Conservation (phyloP, 2,797 vertebrate species). For the Alectoris magna region DNA sequence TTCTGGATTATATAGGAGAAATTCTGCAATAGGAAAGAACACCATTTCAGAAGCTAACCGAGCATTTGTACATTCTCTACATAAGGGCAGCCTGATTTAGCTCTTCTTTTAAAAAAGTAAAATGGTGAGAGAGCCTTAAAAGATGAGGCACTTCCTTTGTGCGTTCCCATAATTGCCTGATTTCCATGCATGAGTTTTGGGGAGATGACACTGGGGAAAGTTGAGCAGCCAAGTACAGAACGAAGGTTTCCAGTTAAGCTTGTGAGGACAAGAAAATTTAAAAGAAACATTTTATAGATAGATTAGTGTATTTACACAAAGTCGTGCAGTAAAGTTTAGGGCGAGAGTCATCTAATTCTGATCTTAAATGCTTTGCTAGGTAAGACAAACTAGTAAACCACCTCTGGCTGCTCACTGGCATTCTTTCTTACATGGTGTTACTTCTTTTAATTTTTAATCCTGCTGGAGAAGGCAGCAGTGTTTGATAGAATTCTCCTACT, state of each 20-base stretch:
- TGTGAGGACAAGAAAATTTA: not conserved
- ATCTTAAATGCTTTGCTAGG: not conserved
- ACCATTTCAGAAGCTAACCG: slow-evolving; percentile 29
- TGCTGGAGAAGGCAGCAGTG: not conserved
- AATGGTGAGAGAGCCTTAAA: not conserved
- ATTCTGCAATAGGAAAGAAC: not conserved
- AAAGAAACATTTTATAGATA: not conserved
- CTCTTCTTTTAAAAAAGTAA: not conserved
- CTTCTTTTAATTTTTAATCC: not conserved
- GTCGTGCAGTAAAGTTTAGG: not conserved
- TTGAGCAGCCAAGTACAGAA: not conserved
- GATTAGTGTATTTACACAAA: not conserved
- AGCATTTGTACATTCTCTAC: not conserved
- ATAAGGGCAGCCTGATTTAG: not conserved
- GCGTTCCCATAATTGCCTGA: not conserved
- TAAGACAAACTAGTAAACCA: not conserved
- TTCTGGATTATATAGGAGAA: slow-evolving; percentile 23
- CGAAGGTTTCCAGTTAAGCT: not conserved
- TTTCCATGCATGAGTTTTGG: not conserved
- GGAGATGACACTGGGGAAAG: not conserved
- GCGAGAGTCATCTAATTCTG: not conserved
- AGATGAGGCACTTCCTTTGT: not conserved
- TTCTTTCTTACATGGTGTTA: not conserved
- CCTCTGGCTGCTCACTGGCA: not conserved
- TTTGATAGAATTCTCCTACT: not conserved